Evolutionary conservation across 1,140 invertebrate species (phyloP), one percentile per base, ranked within the genome.

Genomic region (Aethina tumida): DNA sequence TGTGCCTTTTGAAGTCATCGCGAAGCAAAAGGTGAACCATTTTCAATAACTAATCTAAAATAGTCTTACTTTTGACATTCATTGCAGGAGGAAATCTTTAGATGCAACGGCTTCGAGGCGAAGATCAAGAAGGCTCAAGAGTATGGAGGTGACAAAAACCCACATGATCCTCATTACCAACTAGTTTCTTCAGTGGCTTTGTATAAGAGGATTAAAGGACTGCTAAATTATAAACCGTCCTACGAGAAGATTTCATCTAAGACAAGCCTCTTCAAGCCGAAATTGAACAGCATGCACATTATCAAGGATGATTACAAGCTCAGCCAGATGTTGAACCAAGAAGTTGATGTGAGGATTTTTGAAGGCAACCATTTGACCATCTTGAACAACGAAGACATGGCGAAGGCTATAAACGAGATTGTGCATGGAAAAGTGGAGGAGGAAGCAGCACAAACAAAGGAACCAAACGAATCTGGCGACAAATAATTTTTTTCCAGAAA

Each of bases 321-420:
- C 0, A 64, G 71, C 0, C 64, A 70, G 43, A 55, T 67, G 35
- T 68, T 67, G 3, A 63, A 67, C 20, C 53, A 60, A 2, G 59
- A 63, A 3, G 65, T 75, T 0, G 63, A 62, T 2, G 59, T 77
- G 0, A 68, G 69, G 38, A 67, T 67, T 25, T 63, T 79, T 17
- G 74, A 78, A 49, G 81, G 81, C n/a, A 80, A 81, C 56, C 82
- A 85, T 49, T 53, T 71, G 0, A 73, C 69, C 8, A 79, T 85
- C 48, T 50, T 84, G 38, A 72, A 82, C 14, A 77, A 77, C 52
- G 60, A 65, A 15, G 74, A 75, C 47, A 55, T 76, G 21, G 66
- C 71, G 1, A 62, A 72, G 30, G 68, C 75, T 5, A 79, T 84
- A 8, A 45, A 52, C 6, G n/a, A n/a, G n/a, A n/a, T n/a, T n/a